Base-by-base conservation (phyloP, 2,888 invertebrate species). In the Ethmia dodecea region DNA sequence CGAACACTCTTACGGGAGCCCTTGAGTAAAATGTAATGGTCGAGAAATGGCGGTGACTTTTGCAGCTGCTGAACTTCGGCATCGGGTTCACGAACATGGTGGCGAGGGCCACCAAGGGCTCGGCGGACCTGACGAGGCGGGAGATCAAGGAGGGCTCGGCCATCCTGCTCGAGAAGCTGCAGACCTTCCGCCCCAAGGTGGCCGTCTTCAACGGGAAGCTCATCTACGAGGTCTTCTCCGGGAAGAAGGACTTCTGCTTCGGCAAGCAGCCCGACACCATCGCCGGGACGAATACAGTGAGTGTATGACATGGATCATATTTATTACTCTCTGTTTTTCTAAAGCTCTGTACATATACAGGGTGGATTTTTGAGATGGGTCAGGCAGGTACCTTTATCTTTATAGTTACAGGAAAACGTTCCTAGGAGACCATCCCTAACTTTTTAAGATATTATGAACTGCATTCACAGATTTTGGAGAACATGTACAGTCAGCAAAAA, bases 11-110 rank as follows among this genome's bases (percentile, higher is more conserved):
- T n/a, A n/a, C n/a, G n/a, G n/a, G n/a, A n/a, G n/a, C n/a, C n/a
- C n/a, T n/a, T n/a, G n/a, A n/a, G n/a, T n/a, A n/a, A n/a, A n/a
- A n/a, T n/a, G n/a, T n/a, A n/a, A n/a, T n/a, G n/a, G n/a, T n/a
- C n/a, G n/a, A n/a, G n/a, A n/a, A n/a, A n/a, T n/a, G n/a, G n/a
- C n/a, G 86, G 86, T 84, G 40, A 1, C 13, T 5, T 6, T 47
- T 61, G 5, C 73, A 87, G 86, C 86, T 98, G 39, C 79, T 97
- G 34, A 94, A 96, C 77, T 94, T 94, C 72, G 98, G 98, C 42
- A 98, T 99, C 65, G 98, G 98, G 3, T 98, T 99, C 83, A 99
- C 98, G 55, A 99, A 99, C 84, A 98, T 99, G 93, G 98, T 98
- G 45, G 90, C 94, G 49, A 90, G 98, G 45, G 96, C 98, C 35